Percentiles rank a stretch among this genome's conserved stretches.
Conservation (phyloP, 92 coral and sea anemone species). For the Epizoanthus rinbou region DNA sequence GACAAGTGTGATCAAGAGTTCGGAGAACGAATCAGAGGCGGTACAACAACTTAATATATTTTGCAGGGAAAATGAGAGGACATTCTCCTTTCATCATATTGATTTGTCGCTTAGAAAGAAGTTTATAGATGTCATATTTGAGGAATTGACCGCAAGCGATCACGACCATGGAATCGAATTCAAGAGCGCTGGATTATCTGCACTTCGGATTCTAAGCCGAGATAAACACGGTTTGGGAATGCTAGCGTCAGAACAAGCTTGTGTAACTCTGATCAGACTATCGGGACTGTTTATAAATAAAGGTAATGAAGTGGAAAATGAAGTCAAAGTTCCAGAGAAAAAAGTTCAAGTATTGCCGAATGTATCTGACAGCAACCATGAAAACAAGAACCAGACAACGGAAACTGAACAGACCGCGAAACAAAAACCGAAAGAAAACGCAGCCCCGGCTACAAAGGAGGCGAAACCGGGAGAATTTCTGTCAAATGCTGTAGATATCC, state of each 20-base stretch:
- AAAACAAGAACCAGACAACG: slow-evolving; percentile 24
- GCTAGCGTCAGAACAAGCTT: slow-evolving; percentile 77
- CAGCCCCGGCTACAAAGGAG: not conserved
- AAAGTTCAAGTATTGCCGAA: slow-evolving; percentile 38
- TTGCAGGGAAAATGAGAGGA: slow-evolving; percentile 74
- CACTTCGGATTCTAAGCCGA: slow-evolving; percentile 91
- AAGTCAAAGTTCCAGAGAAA: slow-evolving; percentile 22
- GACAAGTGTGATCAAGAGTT: slow-evolving; percentile 19
- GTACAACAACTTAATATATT: slow-evolving; percentile 60
- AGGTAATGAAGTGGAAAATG: slow-evolving; percentile 16
- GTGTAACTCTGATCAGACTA: slow-evolving; percentile 63
- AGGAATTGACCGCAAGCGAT: slow-evolving; percentile 52
- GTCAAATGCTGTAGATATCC: not conserved
- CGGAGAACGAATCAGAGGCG: slow-evolving; percentile 57
- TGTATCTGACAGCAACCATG: slow-evolving; percentile 15
- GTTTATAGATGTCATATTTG: slow-evolving; percentile 74
- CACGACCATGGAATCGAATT: slow-evolving; percentile 46
- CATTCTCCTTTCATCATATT: slow-evolving; percentile 73
- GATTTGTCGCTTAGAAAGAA: slow-evolving; percentile 68
- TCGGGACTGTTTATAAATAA: slow-evolving; percentile 65
- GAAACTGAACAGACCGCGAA: slow-evolving; percentile 31
- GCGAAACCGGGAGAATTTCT: slow-evolving; percentile 16
- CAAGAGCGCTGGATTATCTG: slow-evolving; percentile 61
- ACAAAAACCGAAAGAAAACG: not conserved
- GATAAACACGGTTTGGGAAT: slow-evolving; percentile 83